Base-by-base conservation (phyloP, 2,888 invertebrate species). In the Lycophotia porphyrea region DNA sequence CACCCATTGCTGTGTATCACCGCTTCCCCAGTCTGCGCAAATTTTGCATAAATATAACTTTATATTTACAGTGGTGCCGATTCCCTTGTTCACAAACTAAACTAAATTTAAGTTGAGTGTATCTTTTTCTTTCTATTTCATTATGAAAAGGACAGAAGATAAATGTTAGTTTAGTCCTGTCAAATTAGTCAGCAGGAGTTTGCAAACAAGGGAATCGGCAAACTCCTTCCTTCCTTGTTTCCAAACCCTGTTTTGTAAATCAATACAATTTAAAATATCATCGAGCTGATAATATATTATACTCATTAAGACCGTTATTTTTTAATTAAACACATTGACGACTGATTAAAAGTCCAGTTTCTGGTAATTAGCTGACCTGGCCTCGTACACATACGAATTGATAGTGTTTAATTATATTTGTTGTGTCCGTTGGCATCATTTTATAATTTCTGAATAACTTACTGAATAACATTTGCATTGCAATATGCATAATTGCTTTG, bases 341-440 rank as follows among this genome's bases (percentile, higher is more conserved):
- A 52, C 70, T 80, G 76, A 84, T 81, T 84, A 81, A 66, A 70
- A 66, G 39, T 58, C 47, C 79, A 61, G 39, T 63, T 84, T 84
- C 68, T 65, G 60, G 52, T 84, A 84, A 84, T 82, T 71, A 82
- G 52, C 55, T 73, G 73, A 47, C 58, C 67, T 71, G 73, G 36
- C 61, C 77, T 82, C 78, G 31, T 71, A 36, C 34, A 71, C 44
- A 65, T 44, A 36, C n/a, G 13, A 52, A 68, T 64, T 68, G 67
- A 83, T 79, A 79, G 66, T 55, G 64, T 78, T 72, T 78, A 78
- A 70, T 52, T 55, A 34, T 67, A 67, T 63, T 63, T 47, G 36
- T n/a, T 55, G 21, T 47, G n/a, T 34, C 21, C 15, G 67, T 15
- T 52, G 44, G 31, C 42, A 31, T 63, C 27, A 42, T 58, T 52